Evolutionary conservation across 2,113 vertebrate genomes (phyloP), one percentile per base, ranked within the genome.

Genomic region (Nansenia antarctica): DNA sequence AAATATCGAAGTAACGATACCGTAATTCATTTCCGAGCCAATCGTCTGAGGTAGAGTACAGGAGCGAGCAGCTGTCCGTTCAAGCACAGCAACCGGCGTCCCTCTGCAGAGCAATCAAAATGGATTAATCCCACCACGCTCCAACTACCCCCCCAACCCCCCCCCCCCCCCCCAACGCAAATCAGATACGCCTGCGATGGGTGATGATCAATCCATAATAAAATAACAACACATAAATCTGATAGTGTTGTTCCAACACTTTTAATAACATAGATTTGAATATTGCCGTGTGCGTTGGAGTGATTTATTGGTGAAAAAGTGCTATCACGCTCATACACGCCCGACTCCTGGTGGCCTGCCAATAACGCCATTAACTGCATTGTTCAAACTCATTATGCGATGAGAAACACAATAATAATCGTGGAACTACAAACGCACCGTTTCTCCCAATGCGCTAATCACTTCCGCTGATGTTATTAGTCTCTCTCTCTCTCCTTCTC

Each of bases 351-450:
- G 90, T 90, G 72, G 83, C 65, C 68, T 65, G 91, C 91, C 92
- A 93, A 90, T 91, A 91, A 90, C 83, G 68, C 88, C 90, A 92
- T 93, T 93, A 92, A 90, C 86, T 82, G 84, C 91, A 89, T 92
- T 90, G 89, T 92, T 92, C 82, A 86, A 87, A 90, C 85, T 92
- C 88, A 89, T 91, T 91, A 92, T 88, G 86, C 82, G 85, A 88
- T 87, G 83, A 85, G 87, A 88, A 88, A 90, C 89, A 91, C 87
- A 90, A 90, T 87, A 88, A 92, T 91, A 91, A 92, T 90, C 65
- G 80, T 84, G 82, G 20, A 82, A 76, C 81, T 87, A 90, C 89
- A 90, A 88, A 92, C 47, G 67, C 81, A 82, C 79, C 82, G 85
- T 89, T 88, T 84, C 84, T 88, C 78, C 82, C 79, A 90, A 86